Base-by-base conservation (phyloP, 92 coral and sea anemone genomes). In the Zoanthus solanderi region DNA sequence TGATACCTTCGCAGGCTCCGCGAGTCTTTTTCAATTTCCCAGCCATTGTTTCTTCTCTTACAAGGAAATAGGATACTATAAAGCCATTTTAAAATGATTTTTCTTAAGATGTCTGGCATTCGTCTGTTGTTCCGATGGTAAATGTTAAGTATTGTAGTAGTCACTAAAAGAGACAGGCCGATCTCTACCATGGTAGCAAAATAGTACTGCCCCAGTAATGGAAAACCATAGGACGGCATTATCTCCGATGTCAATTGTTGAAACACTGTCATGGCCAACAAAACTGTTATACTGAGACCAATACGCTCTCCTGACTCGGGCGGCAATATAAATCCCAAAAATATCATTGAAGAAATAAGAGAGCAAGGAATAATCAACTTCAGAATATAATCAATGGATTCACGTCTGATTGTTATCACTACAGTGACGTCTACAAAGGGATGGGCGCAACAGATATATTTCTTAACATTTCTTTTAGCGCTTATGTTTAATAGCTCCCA, bases 251-350 rank as follows among this genome's bases (percentile, higher is more conserved):
- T 91, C 78, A 91, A 83, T 58, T 91, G 94, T 23, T 91, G 94
- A 52, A 91, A 91, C 0, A 91, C 94, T 0, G 94, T 91, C 94
- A 91, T 88, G 14, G 94, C 94, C 71, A 91, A 28, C 47, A 91
- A 66, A 34, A 91, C 94, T 4, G 94, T 91, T 15, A 91, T 91
- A 18, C 94, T 91, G 52, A 91, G 54, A 7, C 94, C 92, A 3
- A 91, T 91, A 6, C 94, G 83, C 72, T 91, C 94, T 15, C 94
- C 94, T 13, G 92, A 91, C 31, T 91, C 94, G 16, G 94, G 94
- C 31, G 94, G 94, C 10, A 91, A 75, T 9, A 91, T 84, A 79
- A 91, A 91, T 10, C 92, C 92, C 34, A 91, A 74, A 63, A 91
- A 91, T 78, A 91, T 91, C 94, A 91, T 91, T 72, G 94, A 91